phyloP scores from a whole-genome alignment of 2,113 vertebrate genomes.

The Ginglymostoma cirratum region DNA sequence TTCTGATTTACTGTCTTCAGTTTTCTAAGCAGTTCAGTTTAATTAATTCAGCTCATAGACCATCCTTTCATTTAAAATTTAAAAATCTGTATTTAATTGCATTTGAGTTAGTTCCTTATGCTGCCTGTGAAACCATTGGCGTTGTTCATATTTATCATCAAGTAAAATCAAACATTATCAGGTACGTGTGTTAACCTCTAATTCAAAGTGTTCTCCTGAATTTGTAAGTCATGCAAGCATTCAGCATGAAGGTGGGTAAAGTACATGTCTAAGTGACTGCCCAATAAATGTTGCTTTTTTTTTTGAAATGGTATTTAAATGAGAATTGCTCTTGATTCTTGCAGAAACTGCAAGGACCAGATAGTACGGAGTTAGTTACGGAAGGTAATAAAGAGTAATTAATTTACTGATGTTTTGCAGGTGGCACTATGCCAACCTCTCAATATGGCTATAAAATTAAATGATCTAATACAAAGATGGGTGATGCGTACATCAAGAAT shows the following conservation, averaged over 20 bases:
- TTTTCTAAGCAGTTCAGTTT: neutral
- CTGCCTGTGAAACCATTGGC: neutral
- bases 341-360: neutral
- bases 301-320: neutral
- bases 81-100: neutral
- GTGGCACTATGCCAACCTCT: neutral
- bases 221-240: neutral
- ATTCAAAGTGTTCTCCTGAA: neutral
- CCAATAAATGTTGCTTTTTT: constrained; percentile 7
- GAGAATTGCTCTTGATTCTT: constrained; percentile 6
- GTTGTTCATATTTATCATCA: neutral
- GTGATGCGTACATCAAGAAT: neutral
- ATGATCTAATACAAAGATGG: neutral
- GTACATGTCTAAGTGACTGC: neutral
- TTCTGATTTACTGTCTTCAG: neutral
- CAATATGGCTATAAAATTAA: neutral
- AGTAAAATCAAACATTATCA: neutral
- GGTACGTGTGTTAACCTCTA: neutral
- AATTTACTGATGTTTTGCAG: constrained; percentile 9
- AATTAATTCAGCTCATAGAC: neutral
- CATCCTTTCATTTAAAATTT: neutral
- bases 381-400: constrained; percentile 19
- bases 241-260: neutral
- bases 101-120: neutral
- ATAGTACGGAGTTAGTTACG: neutral